Percentiles rank a stretch among this genome's conserved stretches.
Conservation (phyloP, 2,113 vertebrate genomes). For the Grammomys dolichurus region DNA sequence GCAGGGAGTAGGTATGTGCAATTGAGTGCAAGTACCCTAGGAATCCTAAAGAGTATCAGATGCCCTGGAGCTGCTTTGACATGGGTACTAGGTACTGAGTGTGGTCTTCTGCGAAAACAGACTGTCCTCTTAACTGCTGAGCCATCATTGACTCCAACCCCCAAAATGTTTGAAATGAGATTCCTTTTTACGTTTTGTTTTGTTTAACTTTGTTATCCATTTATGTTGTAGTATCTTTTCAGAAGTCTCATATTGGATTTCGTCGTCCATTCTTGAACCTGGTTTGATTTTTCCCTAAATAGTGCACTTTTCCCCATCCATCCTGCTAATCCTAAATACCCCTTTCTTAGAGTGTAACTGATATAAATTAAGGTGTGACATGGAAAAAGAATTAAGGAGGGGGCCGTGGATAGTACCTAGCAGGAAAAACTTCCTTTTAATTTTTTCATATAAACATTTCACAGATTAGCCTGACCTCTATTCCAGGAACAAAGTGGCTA, state of each 20-base stretch:
- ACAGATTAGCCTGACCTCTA: background rate
- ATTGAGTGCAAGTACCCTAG: background rate
- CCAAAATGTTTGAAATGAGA: constrained; percentile 55
- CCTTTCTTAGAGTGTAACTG: background rate
- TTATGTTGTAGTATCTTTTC: constrained; percentile 19
- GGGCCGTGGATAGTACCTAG: background rate
- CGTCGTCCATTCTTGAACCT: constrained; percentile 34
- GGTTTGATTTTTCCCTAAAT: background rate
- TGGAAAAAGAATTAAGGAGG: background rate
- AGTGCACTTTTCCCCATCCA: background rate
- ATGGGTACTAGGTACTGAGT: background rate
- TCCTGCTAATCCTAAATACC: constrained; percentile 7
- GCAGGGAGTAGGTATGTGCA: background rate
- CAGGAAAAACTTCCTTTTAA: background rate
- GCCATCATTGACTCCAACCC: background rate
- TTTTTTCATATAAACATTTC: constrained; percentile 49
- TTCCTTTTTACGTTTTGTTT: constrained; percentile 49
- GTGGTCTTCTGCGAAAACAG: no score
- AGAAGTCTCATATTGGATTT: constrained; percentile 41
- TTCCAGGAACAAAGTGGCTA: constrained; percentile 30
- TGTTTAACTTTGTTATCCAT: constrained; percentile 54
- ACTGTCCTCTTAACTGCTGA: background rate
- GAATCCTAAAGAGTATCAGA: background rate
- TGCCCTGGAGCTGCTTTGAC: background rate
- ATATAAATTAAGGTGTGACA: constrained; percentile 42